Evolutionary conservation across 2,113 vertebrate genomes (phyloP).

Genomic region (Macquaria ambigua): DNA sequence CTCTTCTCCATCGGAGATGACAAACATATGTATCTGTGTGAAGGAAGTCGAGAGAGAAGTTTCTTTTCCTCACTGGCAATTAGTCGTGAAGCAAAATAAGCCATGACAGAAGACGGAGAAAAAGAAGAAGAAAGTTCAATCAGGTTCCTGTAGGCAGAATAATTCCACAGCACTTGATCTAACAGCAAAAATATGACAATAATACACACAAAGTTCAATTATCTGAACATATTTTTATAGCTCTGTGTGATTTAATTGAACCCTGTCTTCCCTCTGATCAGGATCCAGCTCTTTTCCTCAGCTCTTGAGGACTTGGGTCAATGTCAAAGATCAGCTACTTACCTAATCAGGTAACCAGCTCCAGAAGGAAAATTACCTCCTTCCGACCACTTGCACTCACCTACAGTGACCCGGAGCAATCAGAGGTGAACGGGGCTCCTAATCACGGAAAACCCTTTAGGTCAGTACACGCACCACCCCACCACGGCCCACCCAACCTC

Average conservation of each 20-base stretch:
- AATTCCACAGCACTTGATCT: neutral
- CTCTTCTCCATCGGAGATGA: conserved; percentile 4
- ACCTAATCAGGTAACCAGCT: conserved; percentile 91
- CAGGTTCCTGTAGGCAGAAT: neutral
- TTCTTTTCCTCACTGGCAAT: neutral
- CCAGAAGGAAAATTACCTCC: conserved; percentile 87
- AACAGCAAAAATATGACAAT: conserved; percentile 16
- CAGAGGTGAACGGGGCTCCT: conserved; percentile 85
- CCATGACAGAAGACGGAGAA: neutral
- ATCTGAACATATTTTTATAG: neutral
- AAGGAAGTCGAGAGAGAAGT: neutral
- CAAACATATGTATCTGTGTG: neutral
- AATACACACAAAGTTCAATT: conserved; percentile 16
- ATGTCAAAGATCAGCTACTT: conserved; percentile 71
- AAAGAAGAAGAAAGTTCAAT: neutral
- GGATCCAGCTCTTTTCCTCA: conserved; percentile 40
- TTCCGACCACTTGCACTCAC: conserved; percentile 85
- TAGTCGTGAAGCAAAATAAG: neutral
- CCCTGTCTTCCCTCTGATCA: conserved; percentile 33
- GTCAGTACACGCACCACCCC: conserved; percentile 48
- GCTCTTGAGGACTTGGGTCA: conserved; percentile 46
- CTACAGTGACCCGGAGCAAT: conserved; percentile 86
- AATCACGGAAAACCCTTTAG: conserved; percentile 81
- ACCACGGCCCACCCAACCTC: conserved; percentile 46
- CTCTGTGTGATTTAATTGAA: conserved; percentile 23